These are phyloP conservation scores for Emmelina monodactyla DNA, from an alignment of 2,888 invertebrate species.

Conservation along the genomic window DNA sequence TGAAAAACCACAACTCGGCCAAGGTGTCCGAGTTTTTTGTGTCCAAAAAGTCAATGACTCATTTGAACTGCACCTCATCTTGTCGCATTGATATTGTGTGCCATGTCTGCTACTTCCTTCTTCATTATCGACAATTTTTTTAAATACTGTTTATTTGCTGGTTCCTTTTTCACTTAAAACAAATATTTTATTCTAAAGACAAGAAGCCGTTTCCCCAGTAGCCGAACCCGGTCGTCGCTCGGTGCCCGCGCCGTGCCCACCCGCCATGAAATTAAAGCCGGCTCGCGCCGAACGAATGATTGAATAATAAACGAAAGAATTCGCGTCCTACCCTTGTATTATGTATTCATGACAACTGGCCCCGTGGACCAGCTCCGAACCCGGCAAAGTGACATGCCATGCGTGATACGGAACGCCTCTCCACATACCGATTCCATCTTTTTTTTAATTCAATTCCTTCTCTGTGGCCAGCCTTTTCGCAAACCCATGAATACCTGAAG, in stretches of 20 bases:
- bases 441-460: constrained; percentile 1
- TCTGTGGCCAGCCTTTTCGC: neutral
- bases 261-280: constrained; percentile 66
- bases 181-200: too few relatives aligned
- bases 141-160: too few relatives aligned
- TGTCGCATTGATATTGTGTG: too few relatives aligned
- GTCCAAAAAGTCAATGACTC: too few relatives aligned
- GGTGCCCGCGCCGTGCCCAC: constrained; percentile 55
- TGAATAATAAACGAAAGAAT: constrained; percentile 68
- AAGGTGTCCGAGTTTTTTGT: too few relatives aligned
- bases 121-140: too few relatives aligned
- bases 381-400: constrained; percentile 13
- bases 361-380: constrained; percentile 12
- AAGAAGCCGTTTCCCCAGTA: constrained; percentile 43
- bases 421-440: neutral
- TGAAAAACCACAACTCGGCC: too few relatives aligned
- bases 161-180: too few relatives aligned
- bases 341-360: constrained; percentile 63
- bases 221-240: constrained; percentile 29
- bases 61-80: too few relatives aligned
- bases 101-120: too few relatives aligned
- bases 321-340: constrained; percentile 63
- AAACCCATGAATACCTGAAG: neutral
- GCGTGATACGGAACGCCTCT: constrained; percentile 18
- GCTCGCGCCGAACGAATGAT: constrained; percentile 65